Conservation (phyloP, 37 sponge, comb jelly and placozoan genomes). For the Lycopodina hypogea region DNA sequence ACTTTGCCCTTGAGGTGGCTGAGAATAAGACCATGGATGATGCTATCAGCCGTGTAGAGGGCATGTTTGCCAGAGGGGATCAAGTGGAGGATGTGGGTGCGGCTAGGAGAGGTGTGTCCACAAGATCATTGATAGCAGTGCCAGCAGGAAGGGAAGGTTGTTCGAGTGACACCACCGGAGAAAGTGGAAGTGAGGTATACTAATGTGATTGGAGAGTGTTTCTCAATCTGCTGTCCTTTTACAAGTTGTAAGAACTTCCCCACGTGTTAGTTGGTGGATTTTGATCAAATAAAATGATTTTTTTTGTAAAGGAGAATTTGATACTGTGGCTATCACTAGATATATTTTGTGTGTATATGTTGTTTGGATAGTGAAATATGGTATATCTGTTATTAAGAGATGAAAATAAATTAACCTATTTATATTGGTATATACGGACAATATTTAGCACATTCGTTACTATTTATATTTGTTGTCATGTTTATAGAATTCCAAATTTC, state of each 20-base stretch:
- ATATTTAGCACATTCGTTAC: neutral
- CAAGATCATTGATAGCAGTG: too few species aligned
- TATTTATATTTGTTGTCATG: neutral
- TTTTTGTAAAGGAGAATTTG: too few species aligned
- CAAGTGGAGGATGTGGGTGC: neutral
- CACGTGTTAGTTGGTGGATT: too few species aligned
- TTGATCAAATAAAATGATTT: too few species aligned
- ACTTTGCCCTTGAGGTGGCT: slow-evolving; percentile 58
- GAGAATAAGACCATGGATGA: slow-evolving; percentile 67
- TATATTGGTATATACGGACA: too few species aligned
- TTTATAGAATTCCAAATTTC: neutral
- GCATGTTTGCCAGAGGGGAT: slow-evolving; percentile 17
- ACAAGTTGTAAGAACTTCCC: too few species aligned
- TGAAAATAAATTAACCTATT: too few species aligned
- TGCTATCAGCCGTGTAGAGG: slow-evolving; percentile 31
- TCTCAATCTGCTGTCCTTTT: too few species aligned
- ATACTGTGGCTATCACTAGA: too few species aligned
- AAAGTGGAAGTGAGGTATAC: neutral
- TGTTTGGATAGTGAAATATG: neutral
- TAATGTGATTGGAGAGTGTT: neutral
- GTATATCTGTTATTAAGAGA: neutral
- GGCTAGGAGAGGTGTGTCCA: neutral
- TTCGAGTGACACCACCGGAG: neutral
- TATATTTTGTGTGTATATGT: too few species aligned
- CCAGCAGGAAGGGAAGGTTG: too few species aligned